These are phyloP conservation scores for Chromobotia macracanthus DNA, from an alignment of 2,797 vertebrate species.

Conservation along the genomic window DNA sequence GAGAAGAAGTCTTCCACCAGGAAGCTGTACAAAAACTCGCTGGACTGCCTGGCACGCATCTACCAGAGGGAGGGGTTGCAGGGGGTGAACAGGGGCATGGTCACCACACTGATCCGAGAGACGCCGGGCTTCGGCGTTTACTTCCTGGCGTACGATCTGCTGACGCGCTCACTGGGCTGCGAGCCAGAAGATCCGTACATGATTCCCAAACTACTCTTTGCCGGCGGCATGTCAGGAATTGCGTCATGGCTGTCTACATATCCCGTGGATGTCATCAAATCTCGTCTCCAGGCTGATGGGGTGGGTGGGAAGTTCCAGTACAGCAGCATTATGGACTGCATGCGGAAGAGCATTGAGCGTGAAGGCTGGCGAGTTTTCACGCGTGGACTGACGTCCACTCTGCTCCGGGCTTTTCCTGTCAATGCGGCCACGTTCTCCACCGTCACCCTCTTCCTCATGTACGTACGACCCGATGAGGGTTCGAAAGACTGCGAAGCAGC, in stretches of 20 bases:
- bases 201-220: conserved; percentile 93
- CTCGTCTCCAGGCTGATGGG: conserved; percentile 92
- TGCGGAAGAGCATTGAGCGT: conserved; percentile 83
- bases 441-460: conserved; percentile 90
- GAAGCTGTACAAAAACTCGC: conserved; percentile 91
- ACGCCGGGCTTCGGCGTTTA: conserved; percentile 95
- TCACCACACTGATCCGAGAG: conserved; percentile 89
- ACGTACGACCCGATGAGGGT: conserved; percentile 77
- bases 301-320: conserved; percentile 85
- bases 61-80: conserved; percentile 87
- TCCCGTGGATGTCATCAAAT: conserved; percentile 94
- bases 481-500: conserved; percentile 79
- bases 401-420: conserved; percentile 94
- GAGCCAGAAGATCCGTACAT: conserved; percentile 86
- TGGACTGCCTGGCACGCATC: conserved; percentile 92
- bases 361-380: conserved; percentile 95
- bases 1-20: conserved; percentile 82
- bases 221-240: conserved; percentile 91
- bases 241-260: conserved; percentile 96
- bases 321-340: conserved; percentile 87
- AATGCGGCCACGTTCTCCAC: conserved; percentile 95
- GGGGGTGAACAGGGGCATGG: conserved; percentile 92
- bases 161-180: conserved; percentile 87
- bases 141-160: conserved; percentile 89
- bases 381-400: conserved; percentile 90